phyloP scores from a whole-genome alignment of 2,797 vertebrate species.

The Pyrocephalus nanus region DNA sequence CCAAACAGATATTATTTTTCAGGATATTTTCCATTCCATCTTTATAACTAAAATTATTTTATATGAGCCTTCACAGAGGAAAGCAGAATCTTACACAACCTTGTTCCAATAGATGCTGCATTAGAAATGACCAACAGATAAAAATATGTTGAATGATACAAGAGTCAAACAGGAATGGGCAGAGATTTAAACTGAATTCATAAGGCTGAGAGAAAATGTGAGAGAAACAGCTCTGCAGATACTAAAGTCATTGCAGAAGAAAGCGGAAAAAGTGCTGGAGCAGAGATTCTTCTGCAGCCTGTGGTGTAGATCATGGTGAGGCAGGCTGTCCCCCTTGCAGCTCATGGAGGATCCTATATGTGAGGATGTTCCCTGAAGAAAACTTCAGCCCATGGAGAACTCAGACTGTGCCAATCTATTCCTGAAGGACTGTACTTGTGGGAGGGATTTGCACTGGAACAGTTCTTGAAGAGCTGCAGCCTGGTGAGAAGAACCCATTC shows the following conservation, averaged over 20 bases:
- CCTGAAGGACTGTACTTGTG: not conserved
- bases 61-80: not conserved
- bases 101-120: not conserved
- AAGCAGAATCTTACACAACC: not conserved
- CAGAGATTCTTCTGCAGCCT: too few species aligned
- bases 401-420: not conserved
- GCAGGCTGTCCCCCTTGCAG: not conserved
- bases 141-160: not conserved
- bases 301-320: too few species aligned
- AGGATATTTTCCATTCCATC: not conserved
- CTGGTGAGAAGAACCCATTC: not conserved
- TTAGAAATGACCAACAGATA: not conserved
- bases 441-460: not conserved
- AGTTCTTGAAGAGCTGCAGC: not conserved
- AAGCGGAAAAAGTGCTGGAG: not conserved
- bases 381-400: not conserved
- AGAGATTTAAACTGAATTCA: not conserved
- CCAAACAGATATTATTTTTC: not conserved
- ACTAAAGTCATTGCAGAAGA: not conserved
- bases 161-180: not conserved
- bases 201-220: not conserved
- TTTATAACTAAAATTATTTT: not conserved
- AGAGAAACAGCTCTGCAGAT: not conserved
- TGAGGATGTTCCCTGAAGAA: not conserved
- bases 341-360: not conserved